Base-by-base conservation (phyloP, 2,113 vertebrate genomes). In the Misgurnus anguillicaudatus region DNA sequence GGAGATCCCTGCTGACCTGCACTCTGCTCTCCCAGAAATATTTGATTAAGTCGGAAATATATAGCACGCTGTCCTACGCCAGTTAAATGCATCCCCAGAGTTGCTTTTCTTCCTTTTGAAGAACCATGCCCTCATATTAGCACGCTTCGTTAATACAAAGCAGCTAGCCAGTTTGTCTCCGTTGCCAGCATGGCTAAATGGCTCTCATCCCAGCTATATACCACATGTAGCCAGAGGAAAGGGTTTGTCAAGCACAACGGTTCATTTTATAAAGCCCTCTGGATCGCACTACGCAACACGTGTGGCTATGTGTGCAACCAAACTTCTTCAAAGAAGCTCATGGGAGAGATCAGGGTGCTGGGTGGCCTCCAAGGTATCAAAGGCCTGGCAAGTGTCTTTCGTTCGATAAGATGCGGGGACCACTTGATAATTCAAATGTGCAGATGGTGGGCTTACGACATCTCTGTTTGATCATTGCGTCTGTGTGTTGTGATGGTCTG, bases 291-390 rank as follows among this genome's bases (percentile, higher is more conserved):
- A 66, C n/a, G 47, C 63, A 75, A 80, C 79, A 76, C 61, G 42
- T 80, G 74, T 75, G 60, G 48, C 68, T 45, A 31, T 85, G 83
- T 58, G 42, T 38, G 61, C 24, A 31, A 70, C 69, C 80, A 61
- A 71, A 79, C 87, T 75, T 79, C 71, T 90, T 89, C 88, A 91
- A 91, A 91, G 87, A 87, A 88, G 77, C 84, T 85, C 87, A 88
- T 90, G 90, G 90, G 89, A 89, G 86, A 84, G 87, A 89, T 87
- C 85, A 86, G 84, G 60, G 77, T 71, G 83, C 87, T 87, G 88
- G 90, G 87, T 80, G 75, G 83, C 84, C 87, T 90, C 89, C 89
- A 91, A 87, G 79, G 82, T 86, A 91, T 91, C 88, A 88, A 89
- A 89, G 85, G 85, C 86, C 86, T 87, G 88, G 78, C 58, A 84